These are phyloP conservation scores for Drosophila rufa DNA, from an alignment of 1,140 invertebrate genomes.

Conservation along the genomic window DNA sequence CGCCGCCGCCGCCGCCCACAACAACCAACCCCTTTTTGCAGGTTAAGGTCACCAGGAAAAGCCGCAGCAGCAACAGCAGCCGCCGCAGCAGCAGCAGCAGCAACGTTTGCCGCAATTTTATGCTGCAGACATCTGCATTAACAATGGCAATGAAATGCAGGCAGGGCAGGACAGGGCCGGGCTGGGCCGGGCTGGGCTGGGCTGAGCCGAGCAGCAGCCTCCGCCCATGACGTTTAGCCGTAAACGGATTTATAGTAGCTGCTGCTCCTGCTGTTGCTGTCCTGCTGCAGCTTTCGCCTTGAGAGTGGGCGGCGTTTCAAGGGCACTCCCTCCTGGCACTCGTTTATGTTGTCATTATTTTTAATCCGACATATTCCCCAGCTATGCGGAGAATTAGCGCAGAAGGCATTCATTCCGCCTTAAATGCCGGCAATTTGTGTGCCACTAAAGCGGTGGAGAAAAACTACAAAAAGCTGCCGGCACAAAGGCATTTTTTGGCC, in stretches of 20 bases:
- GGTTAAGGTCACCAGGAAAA: slow-evolving; percentile 67
- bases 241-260: slow-evolving; percentile 73
- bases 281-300: slow-evolving; percentile 53
- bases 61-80: slow-evolving; percentile 19
- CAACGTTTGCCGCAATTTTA: slow-evolving; percentile 63
- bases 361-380: slow-evolving; percentile 63
- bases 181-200: slow-evolving; percentile 8
- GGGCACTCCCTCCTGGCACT: slow-evolving; percentile 50
- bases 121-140: slow-evolving; percentile 74
- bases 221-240: slow-evolving; percentile 64
- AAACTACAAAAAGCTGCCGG: slow-evolving; percentile 29
- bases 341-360: slow-evolving; percentile 76
- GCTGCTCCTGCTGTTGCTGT: not conserved
- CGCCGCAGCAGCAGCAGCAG: slow-evolving; percentile 38
- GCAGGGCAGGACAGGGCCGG: slow-evolving; percentile 8
- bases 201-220: slow-evolving; percentile 16
- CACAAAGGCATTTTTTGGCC: slow-evolving; percentile 63
- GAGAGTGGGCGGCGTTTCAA: slow-evolving; percentile 46
- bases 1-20: not conserved
- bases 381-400: slow-evolving; percentile 56
- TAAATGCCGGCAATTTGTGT: slow-evolving; percentile 51
- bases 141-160: slow-evolving; percentile 76
- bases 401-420: slow-evolving; percentile 36
- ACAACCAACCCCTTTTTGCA: slow-evolving; percentile 45
- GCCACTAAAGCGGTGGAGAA: slow-evolving; percentile 24